Percentiles rank a stretch among this genome's conserved stretches.
These are phyloP conservation scores for Phrynocephalus forsythii DNA, from an alignment of 2,797 vertebrate genomes.

Conservation along the genomic window DNA sequence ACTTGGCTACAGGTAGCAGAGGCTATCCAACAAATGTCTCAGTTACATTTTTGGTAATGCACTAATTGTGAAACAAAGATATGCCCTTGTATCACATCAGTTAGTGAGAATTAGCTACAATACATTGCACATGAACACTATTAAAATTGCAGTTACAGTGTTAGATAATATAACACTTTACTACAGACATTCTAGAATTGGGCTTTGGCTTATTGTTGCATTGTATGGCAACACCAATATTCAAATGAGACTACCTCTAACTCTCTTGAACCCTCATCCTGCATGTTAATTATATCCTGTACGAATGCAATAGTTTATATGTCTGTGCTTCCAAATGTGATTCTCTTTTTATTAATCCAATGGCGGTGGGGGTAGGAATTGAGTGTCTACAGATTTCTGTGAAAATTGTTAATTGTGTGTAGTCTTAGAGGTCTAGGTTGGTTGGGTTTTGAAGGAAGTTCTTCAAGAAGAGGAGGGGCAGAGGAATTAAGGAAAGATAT, in stretches of 20 bases:
- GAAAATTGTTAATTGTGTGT: neutral
- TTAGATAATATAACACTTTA: too few relatives aligned
- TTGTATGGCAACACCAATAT: neutral
- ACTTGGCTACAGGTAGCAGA: too few relatives aligned
- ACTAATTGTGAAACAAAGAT: too few relatives aligned
- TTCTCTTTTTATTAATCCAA: slow-evolving; percentile 8
- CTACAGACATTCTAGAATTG: too few relatives aligned
- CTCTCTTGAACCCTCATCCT: neutral
- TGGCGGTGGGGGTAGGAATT: neutral
- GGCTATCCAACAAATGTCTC: too few relatives aligned
- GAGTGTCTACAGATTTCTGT: neutral
- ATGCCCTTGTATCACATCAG: too few relatives aligned
- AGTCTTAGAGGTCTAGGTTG: neutral
- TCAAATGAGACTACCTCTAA: neutral
- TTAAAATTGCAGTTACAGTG: too few relatives aligned
- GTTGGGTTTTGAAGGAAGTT: neutral
- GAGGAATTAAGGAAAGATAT: neutral
- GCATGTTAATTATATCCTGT: neutral
- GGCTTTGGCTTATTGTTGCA: too few relatives aligned
- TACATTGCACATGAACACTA: too few relatives aligned
- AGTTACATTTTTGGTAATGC: too few relatives aligned
- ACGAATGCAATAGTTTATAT: neutral
- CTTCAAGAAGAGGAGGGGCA: neutral
- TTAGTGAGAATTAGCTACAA: too few relatives aligned
- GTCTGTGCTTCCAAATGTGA: neutral